phyloP scores from a whole-genome alignment of 2,113 vertebrate species.

The Danio rerio region GRCz12tu NC_133196.1:27241501-27242000 shows the following conservation, averaged over 20 bases:
- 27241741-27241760: not conserved
- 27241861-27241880: conserved; percentile 86
- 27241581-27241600: conserved; percentile 31
- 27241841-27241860: conserved; percentile 88
- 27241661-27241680: conserved; percentile 53
- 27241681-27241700: conserved; percentile 15
- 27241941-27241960: conserved; percentile 91
- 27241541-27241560: conserved; percentile 27
- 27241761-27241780: conserved; percentile 84
- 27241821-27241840: conserved; percentile 82
- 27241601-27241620: conserved; percentile 51
- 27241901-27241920: conserved; percentile 96
- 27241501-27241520: not conserved
- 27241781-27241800: conserved; percentile 86
- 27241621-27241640: conserved; percentile 53
- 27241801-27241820: conserved; percentile 88
- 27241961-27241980: conserved; percentile 85
- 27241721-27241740: not conserved
- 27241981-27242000: conserved; percentile 83
- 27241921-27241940: conserved; percentile 91
- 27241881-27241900: conserved; percentile 88
- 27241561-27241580: conserved; percentile 45
- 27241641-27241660: conserved; percentile 51
- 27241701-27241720: not conserved
- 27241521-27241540: conserved; percentile 47